Base-by-base conservation (phyloP, 1,140 invertebrate genomes). In the Subanguina moxae region DNA sequence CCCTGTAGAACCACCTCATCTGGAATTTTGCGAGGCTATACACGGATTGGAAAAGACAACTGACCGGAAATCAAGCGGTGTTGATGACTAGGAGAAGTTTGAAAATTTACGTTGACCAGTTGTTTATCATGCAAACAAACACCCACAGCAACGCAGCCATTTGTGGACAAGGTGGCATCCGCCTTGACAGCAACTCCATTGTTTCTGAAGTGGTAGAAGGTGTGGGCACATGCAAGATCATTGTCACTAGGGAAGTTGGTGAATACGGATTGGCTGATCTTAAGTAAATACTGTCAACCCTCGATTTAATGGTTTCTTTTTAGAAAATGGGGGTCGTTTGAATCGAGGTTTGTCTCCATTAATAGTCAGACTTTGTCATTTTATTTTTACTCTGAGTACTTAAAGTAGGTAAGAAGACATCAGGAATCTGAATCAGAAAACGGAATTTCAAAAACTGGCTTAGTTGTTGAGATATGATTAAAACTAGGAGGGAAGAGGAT, bases 1-100 rank as follows among this genome's bases (percentile, higher is more conserved):
- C 58, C 58, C 13, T 61, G 58, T 8, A 61, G 38, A 3, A 61
- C 19, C 19, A 43, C n/a, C 28, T 61, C 58, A 61, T 61, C 58
- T 21, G 8, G 8, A 28, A 19, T 19, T 61, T 8, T 32, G 27
- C 3, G 8, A 5, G 3, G 28, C 58, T 7, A 25, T 61, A 5
- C 13, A 21, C 5, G 1, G 8, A 61, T 19, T 9, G 3, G 28
- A 56, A 23, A 5, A 56, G 28, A 9, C 13, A 23, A 56, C 28
- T 23, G 28, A 23, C 52, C 21, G 13, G 28, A 56, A 56, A 56
- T 13, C 52, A 56, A 9, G 52, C 52, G 9, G 21, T 56, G 3
- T 23, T 28, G 28, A 13, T 56, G 3, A 13, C 13, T 28, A 28
- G 21, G 3, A 56, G 28, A 56, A 9, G 3, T 30, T 61, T 30